Conservation (phyloP, 2,888 invertebrate species). For the Megalurothrips usitatus region DNA sequence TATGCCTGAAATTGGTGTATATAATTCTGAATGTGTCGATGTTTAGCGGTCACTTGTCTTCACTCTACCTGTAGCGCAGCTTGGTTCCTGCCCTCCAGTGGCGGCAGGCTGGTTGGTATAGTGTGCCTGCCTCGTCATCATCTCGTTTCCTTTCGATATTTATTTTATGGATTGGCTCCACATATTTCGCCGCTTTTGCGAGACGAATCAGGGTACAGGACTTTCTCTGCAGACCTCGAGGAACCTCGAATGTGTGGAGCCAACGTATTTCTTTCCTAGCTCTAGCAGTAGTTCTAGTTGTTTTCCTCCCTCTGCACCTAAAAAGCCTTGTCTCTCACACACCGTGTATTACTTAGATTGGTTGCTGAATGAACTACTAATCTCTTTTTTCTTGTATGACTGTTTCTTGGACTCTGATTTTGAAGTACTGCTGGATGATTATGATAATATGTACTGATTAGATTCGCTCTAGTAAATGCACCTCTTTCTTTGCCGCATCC, state of each 20-base stretch:
- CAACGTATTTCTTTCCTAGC: neutral
- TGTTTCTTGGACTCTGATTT: neutral
- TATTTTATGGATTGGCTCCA: no score
- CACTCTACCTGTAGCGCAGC: neutral
- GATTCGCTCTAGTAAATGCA: no score
- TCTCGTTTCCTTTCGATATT: no score
- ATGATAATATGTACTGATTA: no score
- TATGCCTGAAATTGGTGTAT: slow-evolving; percentile 19
- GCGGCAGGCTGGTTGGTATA: slow-evolving; percentile 24
- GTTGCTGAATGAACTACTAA: neutral
- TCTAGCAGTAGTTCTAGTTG: neutral
- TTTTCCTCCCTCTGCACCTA: neutral
- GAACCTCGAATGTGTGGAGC: neutral
- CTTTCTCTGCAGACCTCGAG: no score
- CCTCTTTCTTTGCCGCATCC: no score
- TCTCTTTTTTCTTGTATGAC: neutral
- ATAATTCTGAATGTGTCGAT: slow-evolving; percentile 18
- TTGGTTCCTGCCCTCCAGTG: slow-evolving; percentile 18
- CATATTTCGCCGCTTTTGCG: no score
- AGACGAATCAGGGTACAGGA: no score
- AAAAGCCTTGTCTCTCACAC: neutral
- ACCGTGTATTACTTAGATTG: neutral
- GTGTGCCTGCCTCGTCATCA: neutral
- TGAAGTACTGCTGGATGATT: no score
- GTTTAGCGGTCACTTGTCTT: slow-evolving; percentile 17